Base-by-base conservation (phyloP, 2,113 vertebrate genomes). In the Spea bombifrons region DNA sequence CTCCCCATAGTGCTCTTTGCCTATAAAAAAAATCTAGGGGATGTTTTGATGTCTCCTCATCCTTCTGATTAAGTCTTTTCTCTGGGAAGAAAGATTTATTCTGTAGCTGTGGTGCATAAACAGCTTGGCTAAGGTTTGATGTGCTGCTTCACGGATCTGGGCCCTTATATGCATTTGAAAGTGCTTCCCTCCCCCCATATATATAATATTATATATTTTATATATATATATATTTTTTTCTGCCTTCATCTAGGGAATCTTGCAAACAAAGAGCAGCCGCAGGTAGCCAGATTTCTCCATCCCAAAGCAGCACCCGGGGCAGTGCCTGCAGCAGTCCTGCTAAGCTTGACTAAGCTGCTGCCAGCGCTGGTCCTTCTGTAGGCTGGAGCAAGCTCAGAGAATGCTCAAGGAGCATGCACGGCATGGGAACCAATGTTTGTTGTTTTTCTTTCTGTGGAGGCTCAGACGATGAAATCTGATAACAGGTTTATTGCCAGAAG, bases 41-140 rank as follows among this genome's bases (percentile, higher is more conserved):
- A 88, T 85, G 87, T 9, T 94, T 93, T 93, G 91, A 93, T 92
- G 91, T 91, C 90, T 90, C 91, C 90, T 93, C 90, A 89, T 90
- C 89, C 90, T 86, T 87, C 90, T 89, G 82, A 65, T 72, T 73
- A 73, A 66, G 70, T 79, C 69, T 59, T 64, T 89, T 92, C 91
- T 90, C 91, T 89, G 89, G 90, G 90, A 30, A 30, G 88, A 92
- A 90, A 89, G 89, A 90, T 94, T 95, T 92, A 93, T 95, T 93
- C 92, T 93, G 53, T 63, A 43, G 92, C 94, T 79, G 89, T 87
- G 83, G 91, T 90, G 94, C 88, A 91, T 86, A 86, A 93, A 92
- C 95, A 92, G 94, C 90, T 86, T 86, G 71, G 64, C 78, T 67
- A 71, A 89, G 90, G 90, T 95, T 96, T 96, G 94, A 96, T 95